phyloP scores from a whole-genome alignment of 2,888 invertebrate species.

The Keiferia lycopersicella region DNA sequence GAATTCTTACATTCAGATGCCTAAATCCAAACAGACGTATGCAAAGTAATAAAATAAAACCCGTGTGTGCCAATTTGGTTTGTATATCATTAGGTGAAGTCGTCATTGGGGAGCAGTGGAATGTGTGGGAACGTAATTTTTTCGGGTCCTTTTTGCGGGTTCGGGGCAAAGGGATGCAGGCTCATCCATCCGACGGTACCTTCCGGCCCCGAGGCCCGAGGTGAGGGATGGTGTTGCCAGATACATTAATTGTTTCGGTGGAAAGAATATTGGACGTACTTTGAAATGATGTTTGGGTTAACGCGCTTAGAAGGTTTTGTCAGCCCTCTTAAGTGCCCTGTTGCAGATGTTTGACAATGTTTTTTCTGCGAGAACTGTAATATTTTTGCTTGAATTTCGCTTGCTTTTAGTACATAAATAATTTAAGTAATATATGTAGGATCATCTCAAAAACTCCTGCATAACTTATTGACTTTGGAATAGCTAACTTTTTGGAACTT shows the following conservation, averaged over 20 bases:
- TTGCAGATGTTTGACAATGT: too few species aligned
- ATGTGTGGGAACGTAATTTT: conserved; percentile 23
- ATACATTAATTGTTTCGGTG: not conserved
- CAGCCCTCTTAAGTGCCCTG: too few species aligned
- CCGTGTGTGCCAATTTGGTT: conserved; percentile 16
- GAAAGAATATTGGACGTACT: not conserved
- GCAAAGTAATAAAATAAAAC: conserved; percentile 12
- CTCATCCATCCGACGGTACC: conserved; percentile 8
- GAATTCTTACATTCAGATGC: not conserved
- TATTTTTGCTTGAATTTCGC: too few species aligned
- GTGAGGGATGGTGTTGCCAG: conserved; percentile 12
- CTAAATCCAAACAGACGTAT: not conserved
- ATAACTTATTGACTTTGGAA: too few species aligned
- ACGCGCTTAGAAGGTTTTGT: too few species aligned
- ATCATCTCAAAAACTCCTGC: too few species aligned
- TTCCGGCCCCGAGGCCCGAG: conserved; percentile 3
- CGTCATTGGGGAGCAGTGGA: conserved; percentile 20
- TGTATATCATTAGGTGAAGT: conserved; percentile 23
- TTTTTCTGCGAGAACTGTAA: too few species aligned
- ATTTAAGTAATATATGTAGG: too few species aligned
- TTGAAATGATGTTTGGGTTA: not conserved
- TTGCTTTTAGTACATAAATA: too few species aligned
- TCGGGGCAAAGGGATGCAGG: conserved; percentile 4
- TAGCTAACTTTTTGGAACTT: too few species aligned
- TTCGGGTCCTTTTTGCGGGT: conserved; percentile 14